Evolutionary conservation across 2,888 invertebrate species (phyloP).

Genomic region (Agapetus fuscipes): DNA sequence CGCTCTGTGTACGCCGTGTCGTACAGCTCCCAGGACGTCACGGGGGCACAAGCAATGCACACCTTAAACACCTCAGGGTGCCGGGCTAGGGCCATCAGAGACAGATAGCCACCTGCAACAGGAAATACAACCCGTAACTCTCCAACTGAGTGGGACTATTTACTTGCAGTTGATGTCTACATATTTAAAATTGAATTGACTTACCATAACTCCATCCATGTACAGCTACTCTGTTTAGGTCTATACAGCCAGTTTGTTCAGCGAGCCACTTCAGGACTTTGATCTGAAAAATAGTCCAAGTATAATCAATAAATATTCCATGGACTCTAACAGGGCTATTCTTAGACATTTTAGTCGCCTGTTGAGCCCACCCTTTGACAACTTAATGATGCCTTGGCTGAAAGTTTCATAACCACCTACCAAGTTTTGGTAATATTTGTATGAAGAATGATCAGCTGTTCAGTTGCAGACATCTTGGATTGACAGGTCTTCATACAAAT

Average conservation of each 20-base stretch:
- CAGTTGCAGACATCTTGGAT: too few relatives aligned
- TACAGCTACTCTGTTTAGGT: conserved; percentile 85
- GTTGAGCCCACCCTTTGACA: too few relatives aligned
- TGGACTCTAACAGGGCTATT: too few relatives aligned
- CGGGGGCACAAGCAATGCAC: conserved; percentile 94
- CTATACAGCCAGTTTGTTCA: conserved; percentile 77
- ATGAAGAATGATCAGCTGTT: too few relatives aligned
- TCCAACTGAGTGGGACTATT: too few relatives aligned
- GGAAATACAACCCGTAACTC: conserved; percentile 1
- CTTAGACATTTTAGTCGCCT: too few relatives aligned
- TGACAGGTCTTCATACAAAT: too few relatives aligned
- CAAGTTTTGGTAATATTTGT: too few relatives aligned
- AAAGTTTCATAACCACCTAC: too few relatives aligned
- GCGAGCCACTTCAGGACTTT: conserved; percentile 85
- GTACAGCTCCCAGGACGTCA: conserved; percentile 94
- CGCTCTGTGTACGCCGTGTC: conserved; percentile 98
- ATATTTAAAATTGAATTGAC: conserved; percentile 11
- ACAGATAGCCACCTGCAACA: conserved; percentile 79
- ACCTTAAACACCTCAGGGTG: conserved; percentile 90
- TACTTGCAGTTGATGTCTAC: background rate
- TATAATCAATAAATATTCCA: too few relatives aligned
- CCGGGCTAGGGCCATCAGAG: conserved; percentile 88
- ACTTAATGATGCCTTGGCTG: too few relatives aligned
- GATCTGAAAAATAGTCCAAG: conserved; percentile 51
- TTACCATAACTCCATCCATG: conserved; percentile 98